Evolutionary conservation across 1,140 invertebrate genomes (phyloP).

Genomic region (Drosophila saltans): DNA sequence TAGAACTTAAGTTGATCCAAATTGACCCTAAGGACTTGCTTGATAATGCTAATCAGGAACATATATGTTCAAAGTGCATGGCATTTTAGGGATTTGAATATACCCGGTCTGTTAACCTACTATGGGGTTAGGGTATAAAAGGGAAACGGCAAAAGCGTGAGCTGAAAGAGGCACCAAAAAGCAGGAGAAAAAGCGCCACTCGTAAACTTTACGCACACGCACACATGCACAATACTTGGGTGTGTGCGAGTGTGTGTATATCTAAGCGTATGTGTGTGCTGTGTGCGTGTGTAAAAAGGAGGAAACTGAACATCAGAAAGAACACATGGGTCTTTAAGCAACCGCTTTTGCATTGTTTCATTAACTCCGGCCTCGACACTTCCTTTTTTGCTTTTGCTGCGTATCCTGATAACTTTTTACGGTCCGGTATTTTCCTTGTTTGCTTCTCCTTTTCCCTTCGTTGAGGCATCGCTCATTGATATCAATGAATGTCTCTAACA

Average conservation of each 20-base stretch:
- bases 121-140: neutral
- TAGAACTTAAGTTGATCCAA: too few relatives aligned
- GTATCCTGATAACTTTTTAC: conserved; percentile 61
- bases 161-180: conserved; percentile 39
- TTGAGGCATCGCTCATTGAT: conserved; percentile 49
- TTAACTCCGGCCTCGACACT: conserved; percentile 60
- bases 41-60: too few relatives aligned
- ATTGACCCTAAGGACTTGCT: too few relatives aligned
- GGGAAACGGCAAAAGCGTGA: conserved; percentile 35
- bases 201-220: conserved; percentile 62
- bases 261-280: neutral
- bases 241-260: conserved; percentile 2
- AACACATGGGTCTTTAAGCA: conserved; percentile 42
- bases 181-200: conserved; percentile 51
- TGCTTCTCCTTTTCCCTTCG: conserved; percentile 13
- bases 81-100: neutral
- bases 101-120: neutral
- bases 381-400: conserved; percentile 13
- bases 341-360: conserved; percentile 70
- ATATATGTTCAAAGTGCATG: neutral
- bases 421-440: conserved; percentile 15
- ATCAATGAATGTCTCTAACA: conserved; percentile 45
- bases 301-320: conserved; percentile 11
- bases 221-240: conserved; percentile 22
- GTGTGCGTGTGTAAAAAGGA: neutral